These are phyloP conservation scores for Spisula subtruncata DNA, from an alignment of 2,888 invertebrate genomes.

Conservation along the genomic window DNA sequence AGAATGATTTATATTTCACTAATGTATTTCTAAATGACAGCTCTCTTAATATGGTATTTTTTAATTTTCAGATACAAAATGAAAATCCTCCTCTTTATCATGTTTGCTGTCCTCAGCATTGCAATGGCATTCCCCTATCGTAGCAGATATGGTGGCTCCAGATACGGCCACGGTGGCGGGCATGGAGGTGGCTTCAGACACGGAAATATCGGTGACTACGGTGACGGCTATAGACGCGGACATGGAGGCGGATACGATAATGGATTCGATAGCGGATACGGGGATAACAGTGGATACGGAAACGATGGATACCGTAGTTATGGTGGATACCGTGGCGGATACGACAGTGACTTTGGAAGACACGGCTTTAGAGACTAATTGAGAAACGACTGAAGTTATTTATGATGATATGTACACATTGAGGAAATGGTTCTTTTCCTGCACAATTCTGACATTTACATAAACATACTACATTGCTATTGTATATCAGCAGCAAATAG, in stretches of 20 bases:
- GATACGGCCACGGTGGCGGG: background rate
- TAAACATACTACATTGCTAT: too few species aligned
- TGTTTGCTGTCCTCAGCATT: background rate
- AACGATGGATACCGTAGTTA: too few species aligned
- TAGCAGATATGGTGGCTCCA: background rate
- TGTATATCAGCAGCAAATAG: too few species aligned
- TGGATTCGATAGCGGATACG: background rate
- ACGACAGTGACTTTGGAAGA: too few species aligned
- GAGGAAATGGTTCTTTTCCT: too few species aligned
- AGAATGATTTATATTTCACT: too few species aligned
- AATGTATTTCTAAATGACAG: too few species aligned
- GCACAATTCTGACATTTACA: too few species aligned
- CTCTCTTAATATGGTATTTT: background rate
- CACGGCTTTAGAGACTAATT: too few species aligned
- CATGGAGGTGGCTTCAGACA: background rate
- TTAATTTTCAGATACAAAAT: background rate
- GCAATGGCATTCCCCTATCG: background rate
- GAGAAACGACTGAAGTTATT: too few species aligned
- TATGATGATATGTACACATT: too few species aligned
- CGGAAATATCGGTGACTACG: background rate
- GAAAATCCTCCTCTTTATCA: background rate
- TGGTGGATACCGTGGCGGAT: too few species aligned
- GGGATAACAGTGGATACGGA: background rate
- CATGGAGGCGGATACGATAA: background rate
- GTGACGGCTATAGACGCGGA: background rate